phyloP scores from a whole-genome alignment of 2,113 vertebrate genomes.

The Chlamydotis undulata region DNA sequence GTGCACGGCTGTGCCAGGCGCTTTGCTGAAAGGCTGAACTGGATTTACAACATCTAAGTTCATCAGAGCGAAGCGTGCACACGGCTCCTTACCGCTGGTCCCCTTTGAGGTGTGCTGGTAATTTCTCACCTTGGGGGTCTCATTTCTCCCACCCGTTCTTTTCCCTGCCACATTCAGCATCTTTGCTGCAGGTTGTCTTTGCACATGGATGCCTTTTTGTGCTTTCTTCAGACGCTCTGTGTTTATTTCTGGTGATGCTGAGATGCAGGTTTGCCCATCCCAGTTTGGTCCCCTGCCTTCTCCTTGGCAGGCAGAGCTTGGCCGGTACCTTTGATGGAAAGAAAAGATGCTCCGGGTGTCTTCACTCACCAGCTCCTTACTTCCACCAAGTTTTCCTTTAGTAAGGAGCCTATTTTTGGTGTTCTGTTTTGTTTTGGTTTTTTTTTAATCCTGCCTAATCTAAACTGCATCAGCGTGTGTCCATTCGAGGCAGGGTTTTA shows the following conservation, averaged over 20 bases:
- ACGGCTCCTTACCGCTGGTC: accelerated
- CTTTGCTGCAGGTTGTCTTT: not conserved
- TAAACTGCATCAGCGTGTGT: not conserved
- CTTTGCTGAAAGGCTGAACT: not conserved
- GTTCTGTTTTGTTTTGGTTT: too few species aligned
- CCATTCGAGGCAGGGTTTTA: not conserved
- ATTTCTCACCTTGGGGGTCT: not conserved
- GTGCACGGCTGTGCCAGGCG: not conserved
- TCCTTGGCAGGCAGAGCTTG: not conserved
- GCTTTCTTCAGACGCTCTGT: not conserved
- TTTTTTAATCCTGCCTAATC: not conserved
- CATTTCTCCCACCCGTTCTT: not conserved
- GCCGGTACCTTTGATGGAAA: not conserved
- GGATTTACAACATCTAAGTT: not conserved
- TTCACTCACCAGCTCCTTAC: not conserved
- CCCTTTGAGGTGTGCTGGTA: not conserved
- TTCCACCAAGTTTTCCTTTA: not conserved
- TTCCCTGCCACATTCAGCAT: not conserved
- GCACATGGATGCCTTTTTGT: not conserved
- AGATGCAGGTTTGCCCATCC: not conserved
- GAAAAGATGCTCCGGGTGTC: not conserved
- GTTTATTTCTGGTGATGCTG: not conserved
- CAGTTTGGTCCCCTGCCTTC: not conserved
- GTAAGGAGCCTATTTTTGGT: not conserved
- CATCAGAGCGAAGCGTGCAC: not conserved